These are phyloP conservation scores for Psilopsiagon aymara DNA, from an alignment of 2,113 vertebrate genomes.

Conservation along the genomic window DNA sequence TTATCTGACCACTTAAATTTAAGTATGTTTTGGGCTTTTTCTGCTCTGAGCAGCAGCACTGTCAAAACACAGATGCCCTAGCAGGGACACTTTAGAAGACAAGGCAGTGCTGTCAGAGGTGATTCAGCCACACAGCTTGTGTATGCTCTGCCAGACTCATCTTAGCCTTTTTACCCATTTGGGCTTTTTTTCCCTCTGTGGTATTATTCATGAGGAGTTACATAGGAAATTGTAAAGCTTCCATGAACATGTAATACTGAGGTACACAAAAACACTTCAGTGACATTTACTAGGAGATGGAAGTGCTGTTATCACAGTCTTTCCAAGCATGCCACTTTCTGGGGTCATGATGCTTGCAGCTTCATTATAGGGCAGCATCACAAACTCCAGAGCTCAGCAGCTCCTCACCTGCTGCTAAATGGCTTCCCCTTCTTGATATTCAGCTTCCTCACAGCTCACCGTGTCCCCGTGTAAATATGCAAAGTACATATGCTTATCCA, in stretches of 20 bases:
- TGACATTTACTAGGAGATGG: neutral
- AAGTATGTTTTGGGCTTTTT: neutral
- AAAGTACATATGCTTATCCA: neutral
- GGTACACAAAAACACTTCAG: neutral
- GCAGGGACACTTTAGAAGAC: neutral
- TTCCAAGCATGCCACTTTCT: neutral
- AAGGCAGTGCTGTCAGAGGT: accelerated
- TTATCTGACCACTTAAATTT: neutral
- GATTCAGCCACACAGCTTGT: neutral
- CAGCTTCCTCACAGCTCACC: neutral
- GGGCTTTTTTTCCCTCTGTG: neutral
- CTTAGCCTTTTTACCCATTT: neutral
- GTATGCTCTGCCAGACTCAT: neutral
- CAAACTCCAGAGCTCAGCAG: neutral
- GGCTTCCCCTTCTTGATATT: neutral
- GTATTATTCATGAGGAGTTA: neutral
- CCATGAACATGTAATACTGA: neutral
- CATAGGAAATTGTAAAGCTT: neutral
- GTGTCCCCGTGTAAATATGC: neutral
- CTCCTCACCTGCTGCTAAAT: neutral
- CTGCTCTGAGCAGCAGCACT: neutral
- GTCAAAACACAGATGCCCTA: neutral
- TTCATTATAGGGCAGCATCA: neutral
- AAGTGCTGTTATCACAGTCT: neutral
- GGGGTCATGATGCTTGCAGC: neutral